Conservation (phyloP, 2,888 invertebrate genomes). For the Ennomos erosarius region DNA sequence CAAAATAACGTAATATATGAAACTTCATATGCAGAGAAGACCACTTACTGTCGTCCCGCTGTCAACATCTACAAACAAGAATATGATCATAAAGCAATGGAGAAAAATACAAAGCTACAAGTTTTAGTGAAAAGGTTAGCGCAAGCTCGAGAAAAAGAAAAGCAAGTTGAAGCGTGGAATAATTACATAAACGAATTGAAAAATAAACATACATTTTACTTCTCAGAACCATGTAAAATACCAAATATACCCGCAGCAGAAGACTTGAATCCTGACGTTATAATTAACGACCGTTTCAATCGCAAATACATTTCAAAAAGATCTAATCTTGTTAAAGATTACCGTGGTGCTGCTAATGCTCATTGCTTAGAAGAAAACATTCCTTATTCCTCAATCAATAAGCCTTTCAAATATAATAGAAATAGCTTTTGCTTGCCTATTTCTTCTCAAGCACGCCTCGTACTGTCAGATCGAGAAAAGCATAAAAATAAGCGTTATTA, state of each 20-base stretch:
- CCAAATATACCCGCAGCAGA: constrained; percentile 27
- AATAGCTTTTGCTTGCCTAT: constrained; percentile 55
- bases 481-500: constrained; percentile 27
- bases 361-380: neutral
- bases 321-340: constrained; percentile 50
- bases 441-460: constrained; percentile 54
- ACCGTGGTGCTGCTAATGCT: constrained; percentile 40
- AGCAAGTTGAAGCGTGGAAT: constrained; percentile 62
- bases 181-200: constrained; percentile 68
- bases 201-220: constrained; percentile 50
- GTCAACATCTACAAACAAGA: constrained; percentile 52
- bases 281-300: constrained; percentile 49
- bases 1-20: neutral
- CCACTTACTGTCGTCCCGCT: constrained; percentile 59
- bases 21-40: constrained; percentile 49
- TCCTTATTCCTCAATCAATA: constrained; percentile 1
- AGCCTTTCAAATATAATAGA: constrained; percentile 34
- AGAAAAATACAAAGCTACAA: constrained; percentile 60
- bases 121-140: constrained; percentile 56
- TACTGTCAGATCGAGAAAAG: constrained; percentile 48
- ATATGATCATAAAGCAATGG: constrained; percentile 55
- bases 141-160: constrained; percentile 57
- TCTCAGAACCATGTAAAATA: constrained; percentile 6
- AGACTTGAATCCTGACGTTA: constrained; percentile 28
- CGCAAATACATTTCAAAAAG: constrained; percentile 41